Evolutionary conservation across 1,140 invertebrate genomes (phyloP).

Genomic region (Scaptodrosophila lebanonensis): DNA sequence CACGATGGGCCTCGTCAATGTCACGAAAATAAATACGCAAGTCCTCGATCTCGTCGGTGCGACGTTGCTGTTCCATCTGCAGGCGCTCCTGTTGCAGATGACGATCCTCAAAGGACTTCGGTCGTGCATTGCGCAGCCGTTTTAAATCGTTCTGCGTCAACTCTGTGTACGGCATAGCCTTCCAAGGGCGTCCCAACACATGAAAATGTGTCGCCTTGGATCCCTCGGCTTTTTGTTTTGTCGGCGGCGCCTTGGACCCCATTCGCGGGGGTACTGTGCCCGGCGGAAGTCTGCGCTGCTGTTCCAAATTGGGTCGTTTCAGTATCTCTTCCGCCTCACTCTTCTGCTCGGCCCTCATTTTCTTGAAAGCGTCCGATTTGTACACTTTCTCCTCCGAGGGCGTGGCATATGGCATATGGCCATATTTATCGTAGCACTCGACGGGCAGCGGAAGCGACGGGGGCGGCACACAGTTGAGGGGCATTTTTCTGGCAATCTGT

Average conservation of each 20-base stretch:
- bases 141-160: constrained; percentile 36
- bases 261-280: constrained; percentile 31
- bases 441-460: constrained; percentile 12
- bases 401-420: constrained; percentile 35
- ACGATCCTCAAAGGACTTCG: constrained; percentile 40
- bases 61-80: constrained; percentile 36
- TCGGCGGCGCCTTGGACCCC: constrained; percentile 2
- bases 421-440: constrained; percentile 43
- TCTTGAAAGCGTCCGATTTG: too few relatives aligned
- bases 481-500: too few relatives aligned
- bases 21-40: constrained; percentile 38
- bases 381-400: not conserved
- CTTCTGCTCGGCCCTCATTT: not conserved
- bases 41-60: constrained; percentile 44
- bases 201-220: constrained; percentile 57
- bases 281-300: constrained; percentile 22
- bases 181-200: constrained; percentile 47
- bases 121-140: constrained; percentile 28
- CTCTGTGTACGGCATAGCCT: constrained; percentile 43
- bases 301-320: not conserved
- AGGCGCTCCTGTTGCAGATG: constrained; percentile 30
- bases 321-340: not conserved
- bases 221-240: constrained; percentile 8
- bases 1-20: constrained; percentile 48
- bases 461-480: constrained; percentile 40